Base-by-base conservation (phyloP, 2,888 invertebrate genomes). In the Tanytarsus gracilentus region DNA sequence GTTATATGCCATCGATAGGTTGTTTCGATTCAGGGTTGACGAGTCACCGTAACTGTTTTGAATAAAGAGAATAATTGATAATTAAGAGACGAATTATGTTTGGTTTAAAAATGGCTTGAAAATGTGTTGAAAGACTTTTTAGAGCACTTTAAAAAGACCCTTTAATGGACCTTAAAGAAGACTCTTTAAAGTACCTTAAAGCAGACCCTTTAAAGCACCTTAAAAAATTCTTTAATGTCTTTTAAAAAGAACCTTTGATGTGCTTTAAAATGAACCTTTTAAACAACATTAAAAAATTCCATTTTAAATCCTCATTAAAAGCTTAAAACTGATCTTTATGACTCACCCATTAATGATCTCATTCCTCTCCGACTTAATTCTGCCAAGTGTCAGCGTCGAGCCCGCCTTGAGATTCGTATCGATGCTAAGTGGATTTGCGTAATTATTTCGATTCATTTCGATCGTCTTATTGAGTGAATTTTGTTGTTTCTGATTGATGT, bases 381-480 rank as follows among this genome's bases (percentile, higher is more conserved):
- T 68, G 0, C 74, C 74, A 63, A 74, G 64, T 3, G 74, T 74
- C 39, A 74, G 63, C 9, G 73, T 73, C 11, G 73, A 72, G 1
- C 72, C 69, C 18, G 70, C 63, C 2, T 69, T 70, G 2, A 69
- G 70, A 33, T 67, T 66, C 4, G 66, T 69, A 14, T 68, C 67
- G 1, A 69, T 65, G 8, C 70, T 72, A 63, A 73, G 63, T 1
- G 74, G 72, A 65, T 74, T 74, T 7, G 72, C 70, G 64, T 72
- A 71, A 58, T 65, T 65, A 61, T 73, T 73, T 5, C 73, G 69
- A 64, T 73, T 73, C 67, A 73, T 72, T 62, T 73, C 73, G 11
- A 73, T 62, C 0, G 73, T 73, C 4, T 73, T 69, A 65, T 73
- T 73, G 39, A 74, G 72, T 2, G 73, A 72, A 61, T 73, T 73